Evolutionary conservation across 2,888 invertebrate genomes (phyloP), one percentile per base, ranked within the genome.

Genomic region (Agonopterix arenella): DNA sequence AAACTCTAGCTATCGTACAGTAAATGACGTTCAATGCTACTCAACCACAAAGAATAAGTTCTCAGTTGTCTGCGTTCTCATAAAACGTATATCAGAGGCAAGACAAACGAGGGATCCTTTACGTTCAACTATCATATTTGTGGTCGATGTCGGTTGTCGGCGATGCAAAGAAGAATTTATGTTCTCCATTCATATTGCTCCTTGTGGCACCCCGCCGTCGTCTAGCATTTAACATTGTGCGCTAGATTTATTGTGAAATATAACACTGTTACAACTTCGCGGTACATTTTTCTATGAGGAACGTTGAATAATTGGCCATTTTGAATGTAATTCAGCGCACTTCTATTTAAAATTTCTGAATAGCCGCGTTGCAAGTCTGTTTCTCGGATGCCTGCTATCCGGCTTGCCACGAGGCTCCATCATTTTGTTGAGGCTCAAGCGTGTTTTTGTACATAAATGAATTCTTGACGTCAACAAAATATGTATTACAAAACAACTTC

Each of bases 121-220:
- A 60, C 54, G 61, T 60, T 56, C 57, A 60, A 61, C 59, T 64
- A 59, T 68, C 71, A 71, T 72, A 73, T 68, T 56, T 56, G 67
- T 61, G 70, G 59, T 58, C 68, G 61, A 62, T 64, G 69, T 66
- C 63, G 61, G 59, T 63, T 64, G 69, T 66, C 63, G 61, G 59
- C 64, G 62, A 64, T 70, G 74, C 68, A 76, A 75, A 76, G 74
- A 77, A 70, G 70, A 74, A 77, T 78, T 76, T 74, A 78, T 78
- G 67, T 57, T 54, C 63, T 57, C 67, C 70, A 74, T 76, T 61
- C 57, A 61, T 64, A 61, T 60, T 53, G 59, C 51, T 51, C 53
- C 47, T 40, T 41, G 41, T 44, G 47, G 50, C 49, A 49, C 49
- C 51, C 55, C 49, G 40, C 13, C 46, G 51, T 42, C 44, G 46